These are phyloP conservation scores for Marmota flaviventris DNA, from an alignment of 2,113 vertebrate species.

Conservation along the genomic window DNA sequence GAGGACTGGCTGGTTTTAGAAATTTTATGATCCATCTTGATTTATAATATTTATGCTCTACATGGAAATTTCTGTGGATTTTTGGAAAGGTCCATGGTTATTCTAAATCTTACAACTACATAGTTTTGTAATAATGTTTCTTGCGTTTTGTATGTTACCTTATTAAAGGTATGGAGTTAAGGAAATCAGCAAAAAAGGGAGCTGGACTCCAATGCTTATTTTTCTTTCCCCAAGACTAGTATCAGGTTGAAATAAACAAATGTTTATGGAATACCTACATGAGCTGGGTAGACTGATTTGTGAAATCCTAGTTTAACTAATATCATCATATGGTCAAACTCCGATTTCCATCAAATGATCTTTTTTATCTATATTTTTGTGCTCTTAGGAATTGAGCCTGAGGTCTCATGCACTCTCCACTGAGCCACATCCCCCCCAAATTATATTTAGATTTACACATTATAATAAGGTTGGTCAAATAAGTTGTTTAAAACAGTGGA, in stretches of 20 bases:
- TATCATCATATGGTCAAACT: neutral
- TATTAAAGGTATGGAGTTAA: neutral
- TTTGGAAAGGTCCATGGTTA: neutral
- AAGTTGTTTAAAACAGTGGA: conserved; percentile 12
- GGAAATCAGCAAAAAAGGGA: neutral
- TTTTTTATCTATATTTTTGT: neutral
- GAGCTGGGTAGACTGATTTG: neutral
- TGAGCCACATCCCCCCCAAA: neutral
- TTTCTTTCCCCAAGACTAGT: conserved; percentile 10
- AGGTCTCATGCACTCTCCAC: neutral
- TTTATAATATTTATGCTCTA: neutral
- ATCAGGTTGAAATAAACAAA: neutral
- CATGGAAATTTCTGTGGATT: neutral
- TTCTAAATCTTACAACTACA: neutral
- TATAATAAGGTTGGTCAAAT: neutral
- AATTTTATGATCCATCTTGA: neutral
- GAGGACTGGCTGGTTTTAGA: neutral
- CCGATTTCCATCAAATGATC: neutral
- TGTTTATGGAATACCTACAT: neutral
- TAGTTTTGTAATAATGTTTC: neutral
- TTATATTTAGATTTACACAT: neutral
- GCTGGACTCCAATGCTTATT: neutral
- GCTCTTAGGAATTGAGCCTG: neutral
- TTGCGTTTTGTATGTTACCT: neutral
- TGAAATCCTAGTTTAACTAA: neutral